These are phyloP conservation scores for Bombus pyrosoma DNA, from an alignment of 1,140 invertebrate species.

Conservation along the genomic window DNA sequence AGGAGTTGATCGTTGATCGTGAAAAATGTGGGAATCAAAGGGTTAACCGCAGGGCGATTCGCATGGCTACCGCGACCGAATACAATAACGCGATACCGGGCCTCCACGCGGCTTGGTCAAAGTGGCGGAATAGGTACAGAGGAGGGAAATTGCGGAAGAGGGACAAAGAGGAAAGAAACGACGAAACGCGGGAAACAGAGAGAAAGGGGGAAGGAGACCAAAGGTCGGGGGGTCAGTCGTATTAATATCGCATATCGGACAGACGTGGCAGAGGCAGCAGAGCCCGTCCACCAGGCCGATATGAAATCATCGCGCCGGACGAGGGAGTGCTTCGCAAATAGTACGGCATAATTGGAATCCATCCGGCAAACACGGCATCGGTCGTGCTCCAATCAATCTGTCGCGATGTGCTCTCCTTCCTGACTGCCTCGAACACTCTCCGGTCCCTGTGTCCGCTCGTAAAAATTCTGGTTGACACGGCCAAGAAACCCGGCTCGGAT, in stretches of 20 bases:
- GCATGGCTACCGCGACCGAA: too few species aligned
- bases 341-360: slow-evolving; percentile 80
- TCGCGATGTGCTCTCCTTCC: slow-evolving; percentile 56
- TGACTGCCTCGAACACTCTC: neutral
- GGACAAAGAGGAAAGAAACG: slow-evolving; percentile 12
- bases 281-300: slow-evolving; percentile 64
- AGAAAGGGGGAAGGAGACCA: slow-evolving; percentile 11
- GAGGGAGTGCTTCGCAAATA: slow-evolving; percentile 81
- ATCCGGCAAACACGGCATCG: slow-evolving; percentile 73
- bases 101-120: too few species aligned
- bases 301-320: slow-evolving; percentile 77
- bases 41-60: too few species aligned
- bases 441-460: slow-evolving; percentile 1
- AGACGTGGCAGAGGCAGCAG: slow-evolving; percentile 49
- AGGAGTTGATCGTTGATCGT: too few species aligned
- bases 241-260: slow-evolving; percentile 76
- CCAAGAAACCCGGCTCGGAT: neutral
- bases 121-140: too few species aligned
- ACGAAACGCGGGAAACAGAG: neutral
- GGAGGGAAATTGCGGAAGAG: neutral
- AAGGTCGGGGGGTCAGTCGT: slow-evolving; percentile 64
- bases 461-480: slow-evolving; percentile 31
- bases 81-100: too few species aligned
- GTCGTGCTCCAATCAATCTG: slow-evolving; percentile 72
- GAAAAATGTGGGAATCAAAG: too few species aligned